Conservation (phyloP, 2,797 vertebrate genomes). For the Sebastes variabilis region DNA sequence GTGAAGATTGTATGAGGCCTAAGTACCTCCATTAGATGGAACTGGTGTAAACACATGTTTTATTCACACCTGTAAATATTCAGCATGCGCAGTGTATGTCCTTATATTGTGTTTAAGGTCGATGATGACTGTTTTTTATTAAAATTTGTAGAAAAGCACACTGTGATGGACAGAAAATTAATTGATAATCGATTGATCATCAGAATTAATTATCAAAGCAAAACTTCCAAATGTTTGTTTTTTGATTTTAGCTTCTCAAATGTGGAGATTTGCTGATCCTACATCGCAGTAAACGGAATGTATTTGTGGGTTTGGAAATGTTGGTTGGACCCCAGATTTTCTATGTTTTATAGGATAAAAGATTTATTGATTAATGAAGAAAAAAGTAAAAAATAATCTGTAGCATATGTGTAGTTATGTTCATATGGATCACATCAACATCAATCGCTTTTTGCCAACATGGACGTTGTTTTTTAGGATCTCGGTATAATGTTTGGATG, state of each 20-base stretch:
- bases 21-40: conserved; percentile 24
- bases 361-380: no score
- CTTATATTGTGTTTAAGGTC: neutral
- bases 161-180: no score
- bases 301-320: neutral
- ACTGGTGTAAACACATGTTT: neutral
- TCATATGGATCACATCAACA: neutral
- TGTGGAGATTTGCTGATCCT: neutral
- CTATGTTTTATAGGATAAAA: neutral
- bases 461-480: no score
- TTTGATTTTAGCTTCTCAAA: neutral
- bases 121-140: neutral
- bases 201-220: no score
- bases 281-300: neutral
- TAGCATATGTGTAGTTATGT: neutral
- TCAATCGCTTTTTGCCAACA: neutral
- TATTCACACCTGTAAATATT: neutral
- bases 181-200: no score
- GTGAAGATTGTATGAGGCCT: conserved; percentile 26
- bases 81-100: neutral
- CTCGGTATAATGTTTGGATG: neutral
- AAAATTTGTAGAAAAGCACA: neutral
- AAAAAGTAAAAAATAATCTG: no score
- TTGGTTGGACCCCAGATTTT: neutral
- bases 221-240: no score